These are phyloP conservation scores for Tenthredo notha DNA, from an alignment of 2,888 invertebrate genomes.

Conservation along the genomic window DNA sequence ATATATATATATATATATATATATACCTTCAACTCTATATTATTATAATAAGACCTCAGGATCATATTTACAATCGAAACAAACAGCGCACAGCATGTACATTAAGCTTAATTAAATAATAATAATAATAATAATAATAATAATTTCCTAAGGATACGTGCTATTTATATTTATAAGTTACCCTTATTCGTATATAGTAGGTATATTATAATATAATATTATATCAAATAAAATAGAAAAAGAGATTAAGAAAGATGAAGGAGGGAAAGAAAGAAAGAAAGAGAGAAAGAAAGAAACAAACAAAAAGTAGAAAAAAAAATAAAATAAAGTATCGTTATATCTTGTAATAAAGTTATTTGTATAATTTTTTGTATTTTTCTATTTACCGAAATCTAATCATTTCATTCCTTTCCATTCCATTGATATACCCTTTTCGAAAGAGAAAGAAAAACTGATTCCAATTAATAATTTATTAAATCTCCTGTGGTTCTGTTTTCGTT, in stretches of 20 bases:
- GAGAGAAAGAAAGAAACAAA: background rate
- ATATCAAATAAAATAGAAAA: background rate
- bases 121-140: background rate
- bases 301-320: background rate
- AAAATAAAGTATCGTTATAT: slow-evolving; percentile 9
- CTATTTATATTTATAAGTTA: slow-evolving; percentile 48
- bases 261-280: background rate
- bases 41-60: background rate
- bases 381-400: background rate
- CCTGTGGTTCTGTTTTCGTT: no score
- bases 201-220: background rate
- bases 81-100: slow-evolving; percentile 35
- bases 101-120: slow-evolving; percentile 41
- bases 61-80: background rate
- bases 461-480: no score
- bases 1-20: background rate
- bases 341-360: slow-evolving; percentile 27
- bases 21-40: background rate
- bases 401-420: background rate
- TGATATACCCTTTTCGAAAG: background rate
- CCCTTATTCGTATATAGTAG: slow-evolving; percentile 17
- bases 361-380: background rate
- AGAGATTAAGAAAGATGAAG: background rate
- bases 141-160: slow-evolving; percentile 30
- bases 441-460: no score